Evolutionary conservation across 2,113 vertebrate genomes (phyloP), one percentile per base, ranked within the genome.

Genomic region (Tautogolabrus adspersus): DNA sequence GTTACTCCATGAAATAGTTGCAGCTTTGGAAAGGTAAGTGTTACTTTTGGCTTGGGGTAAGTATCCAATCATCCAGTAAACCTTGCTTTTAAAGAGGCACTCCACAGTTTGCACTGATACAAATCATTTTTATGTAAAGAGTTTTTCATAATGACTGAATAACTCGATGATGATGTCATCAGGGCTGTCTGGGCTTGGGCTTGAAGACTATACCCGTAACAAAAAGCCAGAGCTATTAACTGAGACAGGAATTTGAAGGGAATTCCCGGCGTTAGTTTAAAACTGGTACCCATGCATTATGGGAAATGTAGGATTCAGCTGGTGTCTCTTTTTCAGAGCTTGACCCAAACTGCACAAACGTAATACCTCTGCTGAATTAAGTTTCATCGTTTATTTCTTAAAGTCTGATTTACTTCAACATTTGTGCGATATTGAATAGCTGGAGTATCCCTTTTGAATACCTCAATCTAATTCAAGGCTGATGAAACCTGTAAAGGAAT

Each of bases 21-120:
- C 79, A 74, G 75, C 77, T 85, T 56, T 72, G 67, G 59, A 79
- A 61, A 90, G 93, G 93, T 95, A 93, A 93, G 94, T 93, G 67
- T 52, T 21, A 5, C 3, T 3, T 40, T 7, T 79, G 10, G 69
- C 64, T 55, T 56, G 56, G 38, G 87, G 92, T 92, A 90, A 93
- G 89, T 93, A 91, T 87, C 66, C 3, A 61, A 23, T 23, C 52
- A 72, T 82, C 2, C 22, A 47, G 59, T 26, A 62, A 2, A 11
- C 5, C 6, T 54, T 57, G 71, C 64, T 68, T 79, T 75, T 1
- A 78, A 75, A 79, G 61, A 55, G 54, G 59, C 37, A 42, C 73
- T 70, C 37, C 37, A 69, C 38, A 64, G 23, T 63, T 80, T 19
- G 18, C 61, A 67, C 13, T 60, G n/a, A 49, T 19, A 15, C 16